phyloP scores from a whole-genome alignment of 2,797 vertebrate species.

The Spondyliosoma cantharus region DNA sequence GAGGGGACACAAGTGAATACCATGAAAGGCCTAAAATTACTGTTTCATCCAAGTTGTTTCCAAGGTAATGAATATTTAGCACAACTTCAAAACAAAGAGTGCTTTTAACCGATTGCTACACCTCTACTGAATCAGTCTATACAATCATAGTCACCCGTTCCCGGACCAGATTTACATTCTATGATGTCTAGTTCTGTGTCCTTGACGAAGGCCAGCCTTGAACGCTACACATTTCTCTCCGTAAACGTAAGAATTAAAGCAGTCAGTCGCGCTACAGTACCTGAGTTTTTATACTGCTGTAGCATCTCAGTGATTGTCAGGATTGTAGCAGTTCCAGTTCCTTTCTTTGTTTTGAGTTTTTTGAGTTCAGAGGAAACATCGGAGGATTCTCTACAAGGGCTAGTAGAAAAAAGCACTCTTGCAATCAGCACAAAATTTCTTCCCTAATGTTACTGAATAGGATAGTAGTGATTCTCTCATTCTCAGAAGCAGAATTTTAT shows the following conservation, averaged over 20 bases:
- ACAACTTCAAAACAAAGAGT: slow-evolving; percentile 11
- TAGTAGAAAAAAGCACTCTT: slow-evolving; percentile 45
- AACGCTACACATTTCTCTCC: slow-evolving; percentile 8
- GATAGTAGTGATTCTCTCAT: slow-evolving; percentile 3
- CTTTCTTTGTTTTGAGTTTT: slow-evolving; percentile 19
- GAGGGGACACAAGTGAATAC: slow-evolving; percentile 26
- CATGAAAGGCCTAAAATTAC: slow-evolving; percentile 9
- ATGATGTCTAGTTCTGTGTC: slow-evolving; percentile 24
- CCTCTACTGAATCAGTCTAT: neutral
- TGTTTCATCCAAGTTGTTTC: slow-evolving; percentile 6
- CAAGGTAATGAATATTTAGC: slow-evolving; percentile 12
- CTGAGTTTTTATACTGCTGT: slow-evolving; percentile 46
- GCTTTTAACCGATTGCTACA: slow-evolving; percentile 19
- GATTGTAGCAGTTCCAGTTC: slow-evolving; percentile 67
- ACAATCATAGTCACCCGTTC: slow-evolving; percentile 16
- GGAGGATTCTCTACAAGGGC: slow-evolving; percentile 68
- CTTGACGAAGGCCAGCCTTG: neutral
- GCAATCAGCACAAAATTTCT: slow-evolving; percentile 34
- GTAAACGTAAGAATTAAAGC: slow-evolving; percentile 15
- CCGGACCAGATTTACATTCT: slow-evolving; percentile 18
- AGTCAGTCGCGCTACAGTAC: slow-evolving; percentile 38
- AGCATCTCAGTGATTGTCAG: slow-evolving; percentile 49
- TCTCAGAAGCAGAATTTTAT: slow-evolving; percentile 32
- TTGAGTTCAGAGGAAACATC: slow-evolving; percentile 33
- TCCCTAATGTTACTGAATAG: slow-evolving; percentile 18